Base-by-base conservation (phyloP, 2,113 vertebrate genomes). In the Zapornia atra region DNA sequence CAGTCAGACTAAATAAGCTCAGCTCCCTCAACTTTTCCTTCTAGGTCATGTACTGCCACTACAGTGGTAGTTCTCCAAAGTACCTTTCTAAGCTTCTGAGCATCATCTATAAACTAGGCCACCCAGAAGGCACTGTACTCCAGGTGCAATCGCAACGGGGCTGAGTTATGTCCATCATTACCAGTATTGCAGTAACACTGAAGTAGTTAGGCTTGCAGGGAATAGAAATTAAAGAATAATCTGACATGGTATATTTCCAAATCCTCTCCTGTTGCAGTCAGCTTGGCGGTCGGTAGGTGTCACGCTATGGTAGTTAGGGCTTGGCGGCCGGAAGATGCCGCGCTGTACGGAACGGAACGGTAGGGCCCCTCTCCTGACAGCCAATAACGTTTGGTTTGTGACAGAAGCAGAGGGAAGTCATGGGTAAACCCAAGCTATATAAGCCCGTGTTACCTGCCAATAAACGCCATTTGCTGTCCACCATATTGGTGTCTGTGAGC, bases 1-100 rank as follows among this genome's bases (percentile, higher is more conserved):
- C 53, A 76, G 24, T 14, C 17, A 60, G 65, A 10, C 4, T 18
- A 4, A 68, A 7, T 17, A 31, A 40, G 12, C 14, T 33, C 15
- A 40, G 5, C 5, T 63, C 19, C 17, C 24, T 50, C 24, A 76
- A 1, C 6, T 14, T 71, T 29, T 80, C 38, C 14, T 54, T 70
- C 24, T 12, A 17, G 42, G 8, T 40, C 6, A 1, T 0, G 3
- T 56, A n/a, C n/a, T 66, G 5, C 26, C 6, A 24, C 18, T 9
- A 3, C n/a, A 31, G 19, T 20, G 25, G 2, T 15, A 34, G 17
- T 59, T 12, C 63, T 54, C 31, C 48, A 63, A 1, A 9, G 18
- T 11, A 24, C 26, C 10, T 76, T 42, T 12, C 53, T 15, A 44
- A 44, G 25, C 5, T 79, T n/a, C 88, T 61, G 60, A 61, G 16